phyloP scores from a whole-genome alignment of 2,797 vertebrate species.

The Tachyglossus aculeatus region DNA sequence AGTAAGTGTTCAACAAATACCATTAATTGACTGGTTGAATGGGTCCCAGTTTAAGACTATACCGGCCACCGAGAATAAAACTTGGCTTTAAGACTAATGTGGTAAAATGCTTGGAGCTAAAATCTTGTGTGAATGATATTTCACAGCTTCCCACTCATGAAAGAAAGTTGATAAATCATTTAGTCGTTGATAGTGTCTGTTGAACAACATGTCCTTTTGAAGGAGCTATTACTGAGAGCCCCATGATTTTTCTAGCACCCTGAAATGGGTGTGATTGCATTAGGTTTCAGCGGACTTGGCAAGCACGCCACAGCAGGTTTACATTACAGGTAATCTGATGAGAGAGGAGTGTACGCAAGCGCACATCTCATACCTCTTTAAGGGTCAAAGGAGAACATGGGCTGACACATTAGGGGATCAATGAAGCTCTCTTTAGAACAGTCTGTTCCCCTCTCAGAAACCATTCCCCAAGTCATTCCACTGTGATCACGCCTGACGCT shows the following conservation, averaged over 20 bases:
- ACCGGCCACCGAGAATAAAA: not conserved
- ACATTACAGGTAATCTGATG: constrained; percentile 58
- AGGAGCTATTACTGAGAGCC: constrained; percentile 28
- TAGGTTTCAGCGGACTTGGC: constrained; percentile 43
- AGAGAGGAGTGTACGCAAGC: constrained; percentile 32
- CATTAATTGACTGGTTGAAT: too few species aligned
- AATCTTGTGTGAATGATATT: not conserved
- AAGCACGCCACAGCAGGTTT: constrained; percentile 40
- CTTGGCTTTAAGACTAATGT: not conserved
- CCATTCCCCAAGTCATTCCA: constrained; percentile 41
- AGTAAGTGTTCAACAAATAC: too few species aligned
- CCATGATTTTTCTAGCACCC: constrained; percentile 24
- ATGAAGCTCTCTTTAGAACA: constrained; percentile 30
- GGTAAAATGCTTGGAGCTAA: too few species aligned
- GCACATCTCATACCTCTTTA: not conserved
- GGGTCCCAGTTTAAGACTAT: not conserved
- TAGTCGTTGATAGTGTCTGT: not conserved
- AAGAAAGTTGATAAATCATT: constrained; percentile 28
- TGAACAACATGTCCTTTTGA: constrained; percentile 47
- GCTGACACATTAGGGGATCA: constrained; percentile 7
- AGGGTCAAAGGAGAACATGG: constrained; percentile 2
- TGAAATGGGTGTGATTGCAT: constrained; percentile 9
- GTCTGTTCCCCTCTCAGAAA: constrained; percentile 42
- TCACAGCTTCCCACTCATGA: not conserved
- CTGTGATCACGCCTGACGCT: constrained; percentile 32